Evolutionary conservation across 2,113 vertebrate genomes (phyloP).

Genomic region (Podiceps cristatus): DNA sequence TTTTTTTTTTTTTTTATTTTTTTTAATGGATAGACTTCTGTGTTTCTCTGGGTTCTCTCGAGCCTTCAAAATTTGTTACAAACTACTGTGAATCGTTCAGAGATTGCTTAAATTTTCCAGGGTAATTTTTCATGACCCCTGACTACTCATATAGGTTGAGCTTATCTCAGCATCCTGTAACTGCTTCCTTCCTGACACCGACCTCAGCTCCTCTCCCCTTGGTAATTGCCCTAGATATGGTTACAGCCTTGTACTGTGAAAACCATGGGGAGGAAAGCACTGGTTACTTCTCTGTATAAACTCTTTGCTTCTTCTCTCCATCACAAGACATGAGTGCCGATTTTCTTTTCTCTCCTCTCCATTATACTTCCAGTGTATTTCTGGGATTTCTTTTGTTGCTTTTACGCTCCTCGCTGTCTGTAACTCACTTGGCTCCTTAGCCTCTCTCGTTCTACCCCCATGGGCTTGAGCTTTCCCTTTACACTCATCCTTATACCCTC

Average conservation of each 20-base stretch:
- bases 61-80: neutral
- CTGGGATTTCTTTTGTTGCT: neutral
- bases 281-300: neutral
- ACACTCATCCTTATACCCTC: neutral
- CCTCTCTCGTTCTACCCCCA: neutral
- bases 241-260: neutral
- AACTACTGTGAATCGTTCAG: neutral
- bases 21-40: neutral
- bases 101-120: neutral
- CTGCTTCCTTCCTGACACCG: neutral
- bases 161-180: neutral
- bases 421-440: neutral
- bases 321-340: rapidly evolving
- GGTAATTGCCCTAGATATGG: neutral
- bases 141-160: neutral
- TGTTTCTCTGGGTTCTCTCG: neutral
- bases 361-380: neutral
- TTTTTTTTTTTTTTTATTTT: neutral
- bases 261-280: neutral
- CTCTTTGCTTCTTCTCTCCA: neutral
- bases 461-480: neutral
- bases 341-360: neutral
- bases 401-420: neutral
- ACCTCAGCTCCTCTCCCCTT: neutral
- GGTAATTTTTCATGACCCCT: neutral